Base-by-base conservation (phyloP, 2,888 invertebrate species). In the Parapristionchus giblindavisi region DNA sequence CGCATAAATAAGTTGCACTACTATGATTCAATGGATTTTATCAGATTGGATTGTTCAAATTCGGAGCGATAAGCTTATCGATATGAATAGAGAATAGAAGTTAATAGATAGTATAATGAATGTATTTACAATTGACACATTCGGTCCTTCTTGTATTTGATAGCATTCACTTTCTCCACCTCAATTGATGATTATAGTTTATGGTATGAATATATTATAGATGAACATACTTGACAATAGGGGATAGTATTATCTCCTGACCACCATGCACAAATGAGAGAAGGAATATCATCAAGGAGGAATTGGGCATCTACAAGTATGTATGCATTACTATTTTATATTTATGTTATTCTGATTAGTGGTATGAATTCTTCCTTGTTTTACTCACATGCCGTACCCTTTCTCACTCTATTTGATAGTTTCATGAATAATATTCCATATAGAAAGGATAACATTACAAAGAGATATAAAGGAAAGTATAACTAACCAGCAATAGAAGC, bases 211-310 rank as follows among this genome's bases (percentile, higher is more conserved):
- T 11, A 48, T 11, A 21, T 14, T 48, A 21, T 11, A 48, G 17
- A 21, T 11, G 48, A 21, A 48, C 48, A 14, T 48, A 77, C 76
- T 75, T 79, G 77, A 76, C 82, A 82, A 75, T 76, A 81, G 60
- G 81, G 81, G 52, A 81, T 80, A 27, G 76, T 54, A 75, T 80
- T 78, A 56, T 81, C 81, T 38, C 82, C 82, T 27, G 58, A 76
- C 61, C 78, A 80, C 83, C 83, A 83, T 73, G 80, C 78, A 65
- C 83, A 83, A 38, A 83, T 77, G 48, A 82, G 75, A 38, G 76
- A 75, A 24, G 83, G 81, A 29, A 83, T 54, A 66, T 81, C 73
- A 40, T 80, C 78, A 34, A 78, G 72, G 51, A 79, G 77, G 51
- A 75, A 74, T 60, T 83, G 83, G 29, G 78, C 72, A 21, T 70